Base-by-base conservation (phyloP, 2,113 vertebrate species). In the Macquaria ambigua region DNA sequence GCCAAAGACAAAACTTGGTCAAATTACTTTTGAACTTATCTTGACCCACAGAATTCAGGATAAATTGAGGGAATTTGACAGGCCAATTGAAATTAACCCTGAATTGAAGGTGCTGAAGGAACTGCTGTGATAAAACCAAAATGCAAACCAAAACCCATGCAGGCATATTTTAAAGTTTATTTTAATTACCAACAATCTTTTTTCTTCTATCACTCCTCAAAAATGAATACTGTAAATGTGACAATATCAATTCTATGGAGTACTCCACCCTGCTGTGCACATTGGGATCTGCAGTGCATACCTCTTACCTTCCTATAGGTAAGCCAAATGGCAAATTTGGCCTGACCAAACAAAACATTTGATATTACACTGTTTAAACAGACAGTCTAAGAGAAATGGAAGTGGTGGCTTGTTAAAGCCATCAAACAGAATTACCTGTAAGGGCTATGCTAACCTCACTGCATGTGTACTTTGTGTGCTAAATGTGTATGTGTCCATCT, bases 341-440 rank as follows among this genome's bases (percentile, higher is more conserved):
- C 78, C 85, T 77, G 72, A 84, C 43, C 71, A 74, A 81, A 91
- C 74, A 87, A 61, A 90, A 84, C 8, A 81, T 84, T 62, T 69
- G 73, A 87, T 84, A 85, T 74, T 74, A 58, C 48, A 15, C 74
- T 56, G 87, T 83, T 93, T 87, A 55, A 93, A 83, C 87, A 91
- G 82, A 85, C 92, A 56, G 55, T 69, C 76, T 21, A 10, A 81
- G 69, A 84, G 71, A 88, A 89, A 81, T 81, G 62, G 76, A 92
- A 90, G 84, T 77, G 43, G 82, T 76, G 74, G 63, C 66, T 93
- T 88, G 87, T 80, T 80, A 88, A 93, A 94, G 80, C 85, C 82
- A 92, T 93, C 86, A 93, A 78, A 88, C 77, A 85, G 79, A 85
- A 90, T 91, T 90, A 93, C 53, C 81, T 79, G 58, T 83, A 82